Evolutionary conservation across 1,140 invertebrate genomes (phyloP).

Genomic region (Musca domestica): DNA sequence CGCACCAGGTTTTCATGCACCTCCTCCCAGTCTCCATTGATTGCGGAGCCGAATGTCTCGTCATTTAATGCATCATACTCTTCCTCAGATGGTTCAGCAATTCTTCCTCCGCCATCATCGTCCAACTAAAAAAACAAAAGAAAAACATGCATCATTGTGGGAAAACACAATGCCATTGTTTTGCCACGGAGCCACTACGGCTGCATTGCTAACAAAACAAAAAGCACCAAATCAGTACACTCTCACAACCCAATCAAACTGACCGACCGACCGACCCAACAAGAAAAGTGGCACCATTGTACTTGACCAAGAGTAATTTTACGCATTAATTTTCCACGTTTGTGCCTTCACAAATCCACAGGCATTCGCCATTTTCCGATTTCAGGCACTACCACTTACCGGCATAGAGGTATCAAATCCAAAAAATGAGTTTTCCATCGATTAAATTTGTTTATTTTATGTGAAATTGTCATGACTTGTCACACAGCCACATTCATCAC

Average conservation of each 20-base stretch:
- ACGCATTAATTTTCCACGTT: neutral
- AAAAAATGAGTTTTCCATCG: conserved; percentile 83
- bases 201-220: too few species aligned
- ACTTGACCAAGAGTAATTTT: neutral
- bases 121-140: conserved; percentile 27
- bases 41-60: conserved; percentile 80
- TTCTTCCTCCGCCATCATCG: conserved; percentile 62
- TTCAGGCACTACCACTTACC: conserved; percentile 58
- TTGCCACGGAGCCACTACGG: conserved; percentile 1
- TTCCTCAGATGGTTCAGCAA: conserved; percentile 68
- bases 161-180: conserved; percentile 5
- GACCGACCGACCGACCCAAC: neutral
- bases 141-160: neutral
- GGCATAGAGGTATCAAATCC: conserved; percentile 71
- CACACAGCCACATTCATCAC: conserved; percentile 52
- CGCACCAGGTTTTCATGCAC: conserved; percentile 51
- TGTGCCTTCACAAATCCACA: neutral
- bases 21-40: conserved; percentile 69
- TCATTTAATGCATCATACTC: conserved; percentile 88
- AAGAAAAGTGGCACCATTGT: neutral
- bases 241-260: too few species aligned
- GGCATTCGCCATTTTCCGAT: too few species aligned
- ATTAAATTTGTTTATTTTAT: conserved; percentile 63
- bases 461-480: conserved; percentile 65
- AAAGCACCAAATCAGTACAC: too few species aligned